Percentiles rank a stretch among this genome's conserved stretches.
Conservation (phyloP, 2,113 vertebrate genomes). For the Peucedramus taeniatus region DNA sequence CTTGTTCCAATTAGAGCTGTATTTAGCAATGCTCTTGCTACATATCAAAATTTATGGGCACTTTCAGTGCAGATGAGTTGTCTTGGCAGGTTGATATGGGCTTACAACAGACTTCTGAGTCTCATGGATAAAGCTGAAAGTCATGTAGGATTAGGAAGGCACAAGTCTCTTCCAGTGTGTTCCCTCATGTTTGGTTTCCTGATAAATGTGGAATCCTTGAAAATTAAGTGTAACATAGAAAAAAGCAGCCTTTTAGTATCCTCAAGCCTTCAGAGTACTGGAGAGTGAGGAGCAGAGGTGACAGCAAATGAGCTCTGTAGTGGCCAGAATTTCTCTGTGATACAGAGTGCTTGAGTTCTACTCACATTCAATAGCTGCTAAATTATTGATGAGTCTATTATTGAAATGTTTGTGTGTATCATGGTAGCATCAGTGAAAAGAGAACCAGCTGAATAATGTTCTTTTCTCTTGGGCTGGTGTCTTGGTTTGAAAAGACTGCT, state of each 20-base stretch:
- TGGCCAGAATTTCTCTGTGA: not conserved
- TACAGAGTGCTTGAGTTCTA: not conserved
- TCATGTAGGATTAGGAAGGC: not conserved
- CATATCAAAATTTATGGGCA: not conserved
- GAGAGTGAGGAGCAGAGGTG: not conserved
- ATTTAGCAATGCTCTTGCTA: constrained; percentile 7
- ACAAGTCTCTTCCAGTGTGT: not conserved
- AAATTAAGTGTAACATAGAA: not conserved
- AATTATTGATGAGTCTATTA: not conserved
- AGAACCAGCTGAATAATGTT: not conserved
- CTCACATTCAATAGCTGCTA: not conserved
- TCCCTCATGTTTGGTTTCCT: not conserved
- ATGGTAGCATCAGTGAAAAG: not conserved
- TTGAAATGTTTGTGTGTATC: not conserved
- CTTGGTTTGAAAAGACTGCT: too few relatives aligned
- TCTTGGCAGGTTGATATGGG: not conserved
- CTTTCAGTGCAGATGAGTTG: not conserved
- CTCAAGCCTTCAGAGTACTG: not conserved
- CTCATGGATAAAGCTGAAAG: not conserved
- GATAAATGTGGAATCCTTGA: not conserved
- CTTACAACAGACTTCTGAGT: not conserved
- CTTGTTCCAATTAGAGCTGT: constrained; percentile 65
- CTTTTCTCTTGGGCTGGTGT: not conserved
- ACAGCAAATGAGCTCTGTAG: not conserved
- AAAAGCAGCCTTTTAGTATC: not conserved